Conservation (phyloP, 2,797 vertebrate species). For the Sparidentex hasta region DNA sequence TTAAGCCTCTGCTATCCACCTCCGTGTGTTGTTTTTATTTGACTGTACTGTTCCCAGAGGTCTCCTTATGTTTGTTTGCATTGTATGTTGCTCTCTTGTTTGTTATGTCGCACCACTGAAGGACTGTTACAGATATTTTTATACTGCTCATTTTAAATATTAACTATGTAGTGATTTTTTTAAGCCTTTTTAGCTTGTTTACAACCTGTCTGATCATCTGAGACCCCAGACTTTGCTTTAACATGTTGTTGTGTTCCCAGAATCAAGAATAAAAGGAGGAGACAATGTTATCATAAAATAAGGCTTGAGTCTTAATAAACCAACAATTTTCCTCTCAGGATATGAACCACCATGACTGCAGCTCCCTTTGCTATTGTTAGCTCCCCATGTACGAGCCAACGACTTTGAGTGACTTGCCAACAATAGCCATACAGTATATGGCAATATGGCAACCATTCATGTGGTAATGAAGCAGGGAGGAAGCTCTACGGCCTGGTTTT, state of each 20-base stretch:
- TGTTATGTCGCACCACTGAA: conserved; percentile 4
- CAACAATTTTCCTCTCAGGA: background rate
- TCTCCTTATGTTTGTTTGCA: conserved; percentile 18
- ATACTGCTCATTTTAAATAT: background rate
- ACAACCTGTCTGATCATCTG: conserved; percentile 1
- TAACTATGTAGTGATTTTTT: background rate
- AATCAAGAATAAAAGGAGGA: background rate
- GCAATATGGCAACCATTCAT: conserved; percentile 75
- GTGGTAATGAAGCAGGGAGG: conserved; percentile 77
- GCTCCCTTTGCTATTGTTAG: conserved; percentile 44
- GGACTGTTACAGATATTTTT: conserved; percentile 23
- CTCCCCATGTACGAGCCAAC: conserved; percentile 49
- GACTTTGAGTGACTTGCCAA: conserved; percentile 72
- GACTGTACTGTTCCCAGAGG: conserved; percentile 1
- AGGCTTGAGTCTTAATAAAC: background rate
- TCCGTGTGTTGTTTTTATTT: conserved; percentile 13
- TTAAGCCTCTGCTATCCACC: background rate
- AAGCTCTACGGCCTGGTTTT: conserved; percentile 52
- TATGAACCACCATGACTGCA: conserved; percentile 11
- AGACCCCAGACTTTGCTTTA: background rate
- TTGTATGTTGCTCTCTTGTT: conserved; percentile 9
- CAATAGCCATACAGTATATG: conserved; percentile 66
- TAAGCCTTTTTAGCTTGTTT: background rate
- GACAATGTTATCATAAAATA: background rate
- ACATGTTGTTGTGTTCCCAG: background rate